Percentiles rank a stretch among this genome's conserved stretches.
phyloP scores from a whole-genome alignment of 2,113 vertebrate genomes.

The Vulpes vulpes region DNA sequence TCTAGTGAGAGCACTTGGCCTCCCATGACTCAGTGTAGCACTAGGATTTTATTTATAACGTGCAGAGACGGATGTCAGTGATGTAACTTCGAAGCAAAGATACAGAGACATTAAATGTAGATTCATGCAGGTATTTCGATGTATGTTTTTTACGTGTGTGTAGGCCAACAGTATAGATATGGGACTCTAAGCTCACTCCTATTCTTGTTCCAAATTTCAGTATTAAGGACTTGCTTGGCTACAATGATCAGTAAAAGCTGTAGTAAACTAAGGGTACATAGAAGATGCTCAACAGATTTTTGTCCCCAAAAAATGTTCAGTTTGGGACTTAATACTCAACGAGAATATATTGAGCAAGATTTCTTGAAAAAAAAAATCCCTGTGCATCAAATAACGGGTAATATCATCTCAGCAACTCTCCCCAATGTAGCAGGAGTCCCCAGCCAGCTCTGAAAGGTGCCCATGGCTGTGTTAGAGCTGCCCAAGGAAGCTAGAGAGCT shows the following conservation, averaged over 20 bases:
- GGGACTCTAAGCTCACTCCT: not conserved
- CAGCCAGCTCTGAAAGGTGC: not conserved
- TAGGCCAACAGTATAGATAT: not conserved
- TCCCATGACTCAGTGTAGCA: not conserved
- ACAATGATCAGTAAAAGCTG: not conserved
- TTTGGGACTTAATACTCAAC: not conserved
- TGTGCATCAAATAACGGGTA: not conserved
- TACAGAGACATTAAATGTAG: not conserved
- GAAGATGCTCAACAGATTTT: not conserved
- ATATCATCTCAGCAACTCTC: not conserved
- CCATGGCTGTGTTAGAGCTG: not conserved
- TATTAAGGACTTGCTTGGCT: not conserved
- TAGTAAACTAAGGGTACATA: slow-evolving; percentile 8
- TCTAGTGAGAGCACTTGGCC: not conserved
- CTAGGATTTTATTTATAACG: not conserved
- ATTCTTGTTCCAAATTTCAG: not conserved
- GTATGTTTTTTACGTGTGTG: not conserved
- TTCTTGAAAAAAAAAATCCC: not conserved
- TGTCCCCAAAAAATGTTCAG: not conserved
- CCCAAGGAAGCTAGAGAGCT: not conserved
- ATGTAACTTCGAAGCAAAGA: not conserved
- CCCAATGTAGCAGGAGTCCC: not conserved
- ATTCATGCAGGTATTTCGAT: not conserved
- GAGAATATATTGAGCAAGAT: not conserved
- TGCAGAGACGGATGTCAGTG: not conserved